A percentile compares a stretch with the other conserved stretches of the same genome.
phyloP scores from a whole-genome alignment of 2,888 invertebrate species.

The Protodeltote pygarga region DNA sequence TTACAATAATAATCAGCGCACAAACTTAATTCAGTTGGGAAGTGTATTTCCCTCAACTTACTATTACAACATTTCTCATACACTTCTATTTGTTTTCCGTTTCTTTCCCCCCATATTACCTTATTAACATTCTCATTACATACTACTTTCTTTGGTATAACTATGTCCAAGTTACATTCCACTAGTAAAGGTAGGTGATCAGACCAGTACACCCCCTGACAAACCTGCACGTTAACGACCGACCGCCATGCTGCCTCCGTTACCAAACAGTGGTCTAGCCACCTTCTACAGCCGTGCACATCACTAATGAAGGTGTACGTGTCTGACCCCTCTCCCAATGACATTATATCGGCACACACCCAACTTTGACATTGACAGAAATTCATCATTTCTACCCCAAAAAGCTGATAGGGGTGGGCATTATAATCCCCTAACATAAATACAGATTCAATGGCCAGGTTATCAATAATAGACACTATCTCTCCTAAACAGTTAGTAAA shows the following conservation, averaged over 20 bases:
- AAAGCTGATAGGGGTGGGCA: not conserved
- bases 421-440: slow-evolving; percentile 1
- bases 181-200: not conserved
- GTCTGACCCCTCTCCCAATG: not conserved
- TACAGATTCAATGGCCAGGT: slow-evolving; percentile 1
- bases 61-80: not conserved
- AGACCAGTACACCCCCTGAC: slow-evolving; percentile 1
- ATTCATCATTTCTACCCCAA: not conserved
- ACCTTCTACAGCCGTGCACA: not conserved
- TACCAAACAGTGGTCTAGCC: slow-evolving; percentile 5
- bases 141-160: not conserved
- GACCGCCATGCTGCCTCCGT: slow-evolving; percentile 2
- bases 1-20: not conserved
- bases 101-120: not conserved
- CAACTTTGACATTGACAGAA: not conserved
- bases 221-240: not conserved
- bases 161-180: not conserved
- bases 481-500: slow-evolving; percentile 3
- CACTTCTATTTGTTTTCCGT: not conserved
- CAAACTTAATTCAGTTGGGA: not conserved
- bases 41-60: not conserved
- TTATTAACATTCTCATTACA: not conserved
- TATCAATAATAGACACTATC: slow-evolving; percentile 2
- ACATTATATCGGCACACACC: slow-evolving; percentile 1
- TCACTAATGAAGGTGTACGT: slow-evolving; percentile 2